These are phyloP conservation scores for Ochropleura plecta DNA, from an alignment of 2,888 invertebrate species.

Conservation along the genomic window DNA sequence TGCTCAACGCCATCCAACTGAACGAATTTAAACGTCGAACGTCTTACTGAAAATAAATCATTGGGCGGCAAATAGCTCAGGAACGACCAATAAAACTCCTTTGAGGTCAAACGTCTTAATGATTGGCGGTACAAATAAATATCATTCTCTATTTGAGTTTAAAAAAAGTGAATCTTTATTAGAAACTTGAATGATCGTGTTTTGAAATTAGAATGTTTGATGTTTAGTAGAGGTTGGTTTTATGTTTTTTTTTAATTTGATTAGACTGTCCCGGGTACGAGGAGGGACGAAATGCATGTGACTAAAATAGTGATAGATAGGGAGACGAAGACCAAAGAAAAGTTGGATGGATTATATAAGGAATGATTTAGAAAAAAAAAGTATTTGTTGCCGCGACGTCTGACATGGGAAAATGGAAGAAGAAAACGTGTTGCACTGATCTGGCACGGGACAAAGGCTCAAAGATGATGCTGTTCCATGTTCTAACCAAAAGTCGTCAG, in stretches of 20 bases:
- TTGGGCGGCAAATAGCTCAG: constrained; percentile 71
- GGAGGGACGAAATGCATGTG: no score
- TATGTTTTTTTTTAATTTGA: not conserved
- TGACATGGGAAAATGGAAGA: no score
- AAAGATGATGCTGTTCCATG: not conserved
- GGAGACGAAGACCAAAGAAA: no score
- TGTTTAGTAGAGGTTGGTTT: constrained; percentile 2
- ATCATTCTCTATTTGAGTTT: constrained; percentile 58
- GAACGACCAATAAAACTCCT: constrained; percentile 82
- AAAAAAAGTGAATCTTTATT: constrained; percentile 28
- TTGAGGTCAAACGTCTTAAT: constrained; percentile 80
- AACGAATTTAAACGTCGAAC: constrained; percentile 40
- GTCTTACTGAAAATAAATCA: constrained; percentile 76
- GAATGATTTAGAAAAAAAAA: no score
- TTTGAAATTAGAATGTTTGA: constrained; percentile 41
- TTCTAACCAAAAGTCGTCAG: not conserved
- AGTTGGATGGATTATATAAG: no score
- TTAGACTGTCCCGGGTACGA: not conserved
- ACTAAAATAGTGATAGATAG: no score
- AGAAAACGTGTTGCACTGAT: no score
- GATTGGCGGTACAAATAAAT: constrained; percentile 69
- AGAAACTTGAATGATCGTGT: constrained; percentile 21
- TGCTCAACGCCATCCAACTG: constrained; percentile 10
- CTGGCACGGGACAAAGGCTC: no score
- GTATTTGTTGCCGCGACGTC: no score